Evolutionary conservation across 2,113 vertebrate genomes (phyloP), one percentile per base, ranked within the genome.

Genomic region (Puma concolor): DNA sequence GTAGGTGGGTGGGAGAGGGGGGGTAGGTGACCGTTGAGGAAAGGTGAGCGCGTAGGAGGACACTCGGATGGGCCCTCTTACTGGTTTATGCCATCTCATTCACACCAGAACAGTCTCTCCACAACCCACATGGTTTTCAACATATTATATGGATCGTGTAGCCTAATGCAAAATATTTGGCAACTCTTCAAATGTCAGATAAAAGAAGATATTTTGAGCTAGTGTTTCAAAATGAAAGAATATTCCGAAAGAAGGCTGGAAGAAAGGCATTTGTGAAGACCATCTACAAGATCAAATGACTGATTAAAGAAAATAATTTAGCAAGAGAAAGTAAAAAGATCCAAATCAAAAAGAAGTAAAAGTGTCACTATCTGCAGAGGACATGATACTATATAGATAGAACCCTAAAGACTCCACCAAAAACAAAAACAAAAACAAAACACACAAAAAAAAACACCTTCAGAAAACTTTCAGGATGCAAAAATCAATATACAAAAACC

Each of bases 161-260:
- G 33, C 63, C 54, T 74, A 38, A 48, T 0, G 19, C 13, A 80
- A 92, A 80, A 33, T 63, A 87, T 41, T 2, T 81, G 54, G 31
- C 38, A 66, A 5, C 1, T 86, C 77, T 76, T 90, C 31, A 66
- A 69, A 79, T 74, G 21, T 0, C 23, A 74, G 88, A 66, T 38
- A 7, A 25, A 89, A 96, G 64, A 29, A 54, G 92, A 79, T 29
- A 63, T 3, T 52, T 44, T 57, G 63, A 64, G 12, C 31, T 90
- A 44, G 91, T 84, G 31, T 52, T 94, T 91, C 69, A 83, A 74
- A 94, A 57, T 25, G 33, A 96, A 93, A 95, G 31, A 69, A 41
- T 79, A 84, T 85, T 94, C 57, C 50, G 57, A 64, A 92, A 91
- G 81, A 96, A 52, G 54, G 64, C 3, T 82, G 23, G 15, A 87